These are phyloP conservation scores for Drosophila kuntzei DNA, from an alignment of 2,888 invertebrate genomes.

Conservation along the genomic window DNA sequence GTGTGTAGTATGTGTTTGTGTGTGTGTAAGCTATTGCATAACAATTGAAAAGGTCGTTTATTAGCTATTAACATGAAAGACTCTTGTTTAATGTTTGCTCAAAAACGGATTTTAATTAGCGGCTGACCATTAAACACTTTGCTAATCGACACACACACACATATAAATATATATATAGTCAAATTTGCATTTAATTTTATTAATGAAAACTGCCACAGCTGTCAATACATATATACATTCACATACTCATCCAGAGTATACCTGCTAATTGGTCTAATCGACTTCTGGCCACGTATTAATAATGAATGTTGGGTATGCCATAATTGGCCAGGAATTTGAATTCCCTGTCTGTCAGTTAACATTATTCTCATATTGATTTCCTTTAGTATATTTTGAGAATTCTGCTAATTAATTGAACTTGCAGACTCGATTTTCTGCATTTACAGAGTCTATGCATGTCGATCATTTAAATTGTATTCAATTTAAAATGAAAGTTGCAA, in stretches of 20 bases:
- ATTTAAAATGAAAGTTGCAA: not conserved
- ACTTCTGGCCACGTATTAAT: slow-evolving; percentile 58
- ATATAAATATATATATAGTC: slow-evolving; percentile 4
- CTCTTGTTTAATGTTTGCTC: slow-evolving; percentile 22
- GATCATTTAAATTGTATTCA: not conserved
- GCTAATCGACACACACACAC: slow-evolving; percentile 12
- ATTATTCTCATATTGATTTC: slow-evolving; percentile 15
- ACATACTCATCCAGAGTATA: slow-evolving; percentile 2
- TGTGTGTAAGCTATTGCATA: slow-evolving; percentile 2
- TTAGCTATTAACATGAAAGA: slow-evolving; percentile 27
- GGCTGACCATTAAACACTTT: slow-evolving; percentile 25
- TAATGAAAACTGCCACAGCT: slow-evolving; percentile 63
- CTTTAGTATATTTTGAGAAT: not conserved
- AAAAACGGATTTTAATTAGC: slow-evolving; percentile 60
- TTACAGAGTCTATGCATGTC: not conserved
- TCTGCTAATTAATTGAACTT: slow-evolving; percentile 1
- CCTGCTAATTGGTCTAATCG: slow-evolving; percentile 71
- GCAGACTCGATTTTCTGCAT: not conserved
- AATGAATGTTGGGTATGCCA: slow-evolving; percentile 49
- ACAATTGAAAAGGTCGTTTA: slow-evolving; percentile 35
- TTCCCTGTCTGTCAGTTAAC: not conserved
- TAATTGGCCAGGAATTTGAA: slow-evolving; percentile 47
- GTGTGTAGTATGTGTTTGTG: not conserved
- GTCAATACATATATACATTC: slow-evolving; percentile 33
- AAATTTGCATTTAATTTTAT: slow-evolving; percentile 59